phyloP scores from a whole-genome alignment of 2,113 vertebrate species.

The Pelvicachromis taeniatus region DNA sequence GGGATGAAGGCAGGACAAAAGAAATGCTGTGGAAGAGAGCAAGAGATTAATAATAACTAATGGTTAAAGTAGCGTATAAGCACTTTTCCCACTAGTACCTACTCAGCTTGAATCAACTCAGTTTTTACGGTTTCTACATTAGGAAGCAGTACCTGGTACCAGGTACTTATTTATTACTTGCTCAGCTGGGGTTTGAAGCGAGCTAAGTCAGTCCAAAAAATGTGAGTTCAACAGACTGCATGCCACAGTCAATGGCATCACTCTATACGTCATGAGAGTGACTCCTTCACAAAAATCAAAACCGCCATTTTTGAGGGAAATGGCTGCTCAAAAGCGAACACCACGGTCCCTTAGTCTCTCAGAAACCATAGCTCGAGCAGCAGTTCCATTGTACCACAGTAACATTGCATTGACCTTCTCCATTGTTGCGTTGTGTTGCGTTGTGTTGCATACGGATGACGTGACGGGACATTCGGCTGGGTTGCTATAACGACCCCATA shows the following conservation, averaged over 20 bases:
- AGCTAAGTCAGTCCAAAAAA: not conserved
- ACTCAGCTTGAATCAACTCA: not conserved
- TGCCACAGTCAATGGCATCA: too few relatives aligned
- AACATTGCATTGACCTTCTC: not conserved
- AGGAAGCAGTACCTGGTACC: not conserved
- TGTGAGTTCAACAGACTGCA: too few relatives aligned
- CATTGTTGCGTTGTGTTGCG: not conserved
- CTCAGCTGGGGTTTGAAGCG: not conserved
- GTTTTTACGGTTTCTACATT: not conserved
- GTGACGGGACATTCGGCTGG: fast-evolving
- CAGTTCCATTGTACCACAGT: too few relatives aligned
- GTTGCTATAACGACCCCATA: not conserved
- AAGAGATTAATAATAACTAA: not conserved
- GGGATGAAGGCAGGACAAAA: not conserved
- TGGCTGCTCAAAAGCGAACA: not conserved
- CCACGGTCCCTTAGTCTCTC: not conserved
- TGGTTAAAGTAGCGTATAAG: not conserved
- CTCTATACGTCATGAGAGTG: not conserved
- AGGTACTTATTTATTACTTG: not conserved
- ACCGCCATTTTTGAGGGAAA: not conserved
- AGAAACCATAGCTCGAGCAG: not conserved
- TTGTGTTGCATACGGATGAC: not conserved
- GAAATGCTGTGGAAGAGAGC: not conserved
- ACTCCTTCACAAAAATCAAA: not conserved
- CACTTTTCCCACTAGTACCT: not conserved